Base-by-base conservation (phyloP, 2,888 invertebrate species). In the Mythimna vitellina region DNA sequence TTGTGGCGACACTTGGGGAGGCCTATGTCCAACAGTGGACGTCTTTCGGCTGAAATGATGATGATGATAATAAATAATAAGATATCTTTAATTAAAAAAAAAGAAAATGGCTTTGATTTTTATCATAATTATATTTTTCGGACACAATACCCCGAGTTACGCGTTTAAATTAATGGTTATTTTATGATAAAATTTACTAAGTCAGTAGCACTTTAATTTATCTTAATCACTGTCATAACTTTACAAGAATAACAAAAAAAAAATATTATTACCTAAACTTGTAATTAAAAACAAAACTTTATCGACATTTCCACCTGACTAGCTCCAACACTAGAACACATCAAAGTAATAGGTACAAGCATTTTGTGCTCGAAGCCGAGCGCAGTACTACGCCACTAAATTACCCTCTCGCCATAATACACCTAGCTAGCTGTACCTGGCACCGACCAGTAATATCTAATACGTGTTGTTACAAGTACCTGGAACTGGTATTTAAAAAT, bases 331-430 rank as follows among this genome's bases (percentile, higher is more conserved):
- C 85, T 85, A 85, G 57, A 64, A 32, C 75, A 85, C 85, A 85
- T 85, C 85, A 85, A 85, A 85, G 85, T 85, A 85, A 85, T 85
- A 85, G 79, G 85, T 81, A 85, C 82, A 86, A 86, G 82, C 84
- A 78, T 82, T 85, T 85, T 82, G 84, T 83, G 77, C 83, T 83
- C 79, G 81, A 84, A 76, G 75, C 80, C 72, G 77, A 73, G 80
- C 83, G 79, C 76, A 71, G 85, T 67, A 72, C 77, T 70, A 56
- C 80, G 73, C 77, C 75, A 76, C 79, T 78, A 84, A 84, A 81
- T 81, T 82, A 83, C 83, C 76, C 81, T 81, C 79, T 85, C 76
- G 68, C 69, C 76, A 64, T 70, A 65, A 58, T 65, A 46, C 57
- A 67, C 70, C 80, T 67, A 62, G 70, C 49, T 51, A 49, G 65